These are phyloP conservation scores for Polylopha cassiicola DNA, from an alignment of 2,888 invertebrate genomes.

Conservation along the genomic window DNA sequence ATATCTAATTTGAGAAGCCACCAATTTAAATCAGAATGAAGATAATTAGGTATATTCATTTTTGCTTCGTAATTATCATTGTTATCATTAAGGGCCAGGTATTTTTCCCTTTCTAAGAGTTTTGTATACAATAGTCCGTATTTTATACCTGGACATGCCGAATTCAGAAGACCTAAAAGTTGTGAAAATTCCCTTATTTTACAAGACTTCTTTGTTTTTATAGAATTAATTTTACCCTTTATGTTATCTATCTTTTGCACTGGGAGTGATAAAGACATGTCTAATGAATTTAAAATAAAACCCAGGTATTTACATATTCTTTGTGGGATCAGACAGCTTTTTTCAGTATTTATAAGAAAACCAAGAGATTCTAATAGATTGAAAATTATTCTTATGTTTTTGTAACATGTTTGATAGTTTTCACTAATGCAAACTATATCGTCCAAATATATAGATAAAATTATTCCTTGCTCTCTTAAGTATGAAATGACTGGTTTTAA, in stretches of 20 bases:
- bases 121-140: constrained; percentile 9
- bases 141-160: constrained; percentile 4
- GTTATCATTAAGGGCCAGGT: not conserved
- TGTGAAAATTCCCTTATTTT: constrained; percentile 5
- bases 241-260: not conserved
- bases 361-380: too few species aligned
- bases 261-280: too few species aligned
- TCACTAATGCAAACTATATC: too few species aligned
- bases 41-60: not conserved
- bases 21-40: not conserved
- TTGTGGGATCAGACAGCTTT: too few species aligned
- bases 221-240: not conserved
- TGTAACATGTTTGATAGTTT: too few species aligned
- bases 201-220: not conserved
- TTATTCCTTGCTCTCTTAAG: not conserved
- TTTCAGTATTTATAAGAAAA: too few species aligned
- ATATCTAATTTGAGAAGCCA: not conserved
- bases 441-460: not conserved
- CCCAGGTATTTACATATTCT: too few species aligned
- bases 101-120: constrained; percentile 6
- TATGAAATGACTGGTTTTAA: not conserved
- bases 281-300: too few species aligned
- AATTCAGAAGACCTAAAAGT: not conserved
- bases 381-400: too few species aligned
- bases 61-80: constrained; percentile 6